These are phyloP conservation scores for Cotesia typhae DNA, from an alignment of 1,140 invertebrate genomes.

Conservation along the genomic window DNA sequence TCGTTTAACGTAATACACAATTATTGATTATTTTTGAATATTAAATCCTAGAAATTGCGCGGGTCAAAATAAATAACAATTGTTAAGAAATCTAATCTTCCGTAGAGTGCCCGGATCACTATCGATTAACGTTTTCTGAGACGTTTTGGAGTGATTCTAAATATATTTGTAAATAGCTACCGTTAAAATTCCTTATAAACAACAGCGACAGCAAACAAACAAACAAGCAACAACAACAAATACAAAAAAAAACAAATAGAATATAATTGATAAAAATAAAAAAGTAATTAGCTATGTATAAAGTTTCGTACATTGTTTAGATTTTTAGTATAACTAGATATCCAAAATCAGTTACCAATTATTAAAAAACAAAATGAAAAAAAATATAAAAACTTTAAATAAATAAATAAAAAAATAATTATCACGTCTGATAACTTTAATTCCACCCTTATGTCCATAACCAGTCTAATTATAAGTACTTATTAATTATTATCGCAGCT, in stretches of 20 bases:
- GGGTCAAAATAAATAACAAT: slow-evolving; percentile 37
- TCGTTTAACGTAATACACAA: not conserved
- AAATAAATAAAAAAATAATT: slow-evolving; percentile 12
- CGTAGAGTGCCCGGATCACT: slow-evolving; percentile 42
- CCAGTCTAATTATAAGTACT: too few relatives aligned
- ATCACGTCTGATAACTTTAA: not conserved
- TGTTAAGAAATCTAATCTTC: slow-evolving; percentile 48
- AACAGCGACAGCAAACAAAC: not conserved
- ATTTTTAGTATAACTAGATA: slow-evolving; percentile 57
- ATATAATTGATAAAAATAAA: slow-evolving; percentile 28
- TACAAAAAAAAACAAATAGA: not conserved
- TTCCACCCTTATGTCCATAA: too few relatives aligned
- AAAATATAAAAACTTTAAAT: slow-evolving; percentile 47
- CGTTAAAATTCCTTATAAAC: slow-evolving; percentile 43
- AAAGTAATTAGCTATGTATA: slow-evolving; percentile 55
- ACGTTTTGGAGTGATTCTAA: slow-evolving; percentile 23
- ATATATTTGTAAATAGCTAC: slow-evolving; percentile 51
- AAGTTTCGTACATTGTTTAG: slow-evolving; percentile 60
- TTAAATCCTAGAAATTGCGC: slow-evolving; percentile 38
- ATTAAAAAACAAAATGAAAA: slow-evolving; percentile 55
- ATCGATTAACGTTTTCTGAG: slow-evolving; percentile 20
- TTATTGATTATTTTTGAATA: not conserved
- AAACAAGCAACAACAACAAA: not conserved
- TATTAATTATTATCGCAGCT: too few relatives aligned
- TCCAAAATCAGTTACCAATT: slow-evolving; percentile 59